phyloP scores from a whole-genome alignment of 2,797 vertebrate species.

The Oreochromis mossambicus region DNA sequence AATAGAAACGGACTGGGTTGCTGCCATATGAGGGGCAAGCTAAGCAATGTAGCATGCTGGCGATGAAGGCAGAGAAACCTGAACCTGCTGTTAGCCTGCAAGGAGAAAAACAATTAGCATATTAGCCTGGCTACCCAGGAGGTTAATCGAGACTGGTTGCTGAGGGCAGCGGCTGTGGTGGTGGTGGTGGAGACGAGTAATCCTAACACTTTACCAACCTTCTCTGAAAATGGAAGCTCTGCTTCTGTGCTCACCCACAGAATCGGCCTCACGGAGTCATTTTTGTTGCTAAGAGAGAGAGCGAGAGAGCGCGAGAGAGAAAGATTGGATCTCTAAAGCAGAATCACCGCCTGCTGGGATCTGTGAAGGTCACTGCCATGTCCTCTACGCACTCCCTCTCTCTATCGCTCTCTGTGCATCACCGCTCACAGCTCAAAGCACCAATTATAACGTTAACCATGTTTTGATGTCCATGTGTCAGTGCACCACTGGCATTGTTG shows the following conservation, averaged over 20 bases:
- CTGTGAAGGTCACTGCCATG: constrained; percentile 69
- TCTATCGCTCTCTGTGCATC: constrained; percentile 21
- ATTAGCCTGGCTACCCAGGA: constrained; percentile 42
- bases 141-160: constrained; percentile 54
- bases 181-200: background rate
- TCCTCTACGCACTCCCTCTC: constrained; percentile 27
- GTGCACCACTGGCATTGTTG: constrained; percentile 20
- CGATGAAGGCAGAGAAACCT: constrained; percentile 34
- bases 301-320: background rate
- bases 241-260: constrained; percentile 3
- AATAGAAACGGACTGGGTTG: constrained; percentile 17
- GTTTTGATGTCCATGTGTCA: constrained; percentile 58
- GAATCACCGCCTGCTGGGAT: constrained; percentile 51
- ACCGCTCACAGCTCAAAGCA: constrained; percentile 57
- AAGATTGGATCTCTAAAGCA: constrained; percentile 30
- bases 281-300: constrained; percentile 2
- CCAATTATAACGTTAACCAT: constrained; percentile 66
- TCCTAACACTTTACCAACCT: constrained; percentile 23
- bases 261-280: background rate
- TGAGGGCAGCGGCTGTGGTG: background rate
- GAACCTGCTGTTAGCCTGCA: constrained; percentile 35
- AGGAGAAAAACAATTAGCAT: constrained; percentile 50
- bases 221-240: background rate
- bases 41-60: constrained; percentile 23
- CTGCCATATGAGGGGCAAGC: constrained; percentile 49